Conservation (phyloP, 2,113 vertebrate genomes). For the Geococcyx californianus region DNA sequence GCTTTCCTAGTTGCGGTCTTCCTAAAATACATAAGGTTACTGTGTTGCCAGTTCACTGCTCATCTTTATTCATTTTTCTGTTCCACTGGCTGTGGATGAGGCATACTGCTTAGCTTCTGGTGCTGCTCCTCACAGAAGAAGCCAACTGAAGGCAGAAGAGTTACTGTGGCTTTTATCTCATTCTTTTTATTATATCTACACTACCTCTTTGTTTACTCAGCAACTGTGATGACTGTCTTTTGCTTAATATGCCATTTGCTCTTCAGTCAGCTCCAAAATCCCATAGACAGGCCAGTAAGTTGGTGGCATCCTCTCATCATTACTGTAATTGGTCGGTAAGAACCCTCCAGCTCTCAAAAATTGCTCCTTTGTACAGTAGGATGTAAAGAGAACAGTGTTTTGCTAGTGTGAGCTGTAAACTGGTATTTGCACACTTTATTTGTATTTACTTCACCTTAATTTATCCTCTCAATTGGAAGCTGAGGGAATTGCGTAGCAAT, state of each 20-base stretch:
- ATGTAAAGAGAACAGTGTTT: not conserved
- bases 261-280: not conserved
- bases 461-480: not conserved
- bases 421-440: constrained; percentile 26
- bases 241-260: not conserved
- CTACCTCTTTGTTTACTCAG: not conserved
- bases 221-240: not conserved
- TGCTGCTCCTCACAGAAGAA: not conserved
- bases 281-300: not conserved
- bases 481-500: constrained; percentile 16
- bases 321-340: not conserved
- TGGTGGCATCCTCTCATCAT: not conserved
- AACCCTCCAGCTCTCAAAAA: not conserved
- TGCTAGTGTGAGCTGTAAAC: not conserved
- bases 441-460: not conserved
- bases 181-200: not conserved
- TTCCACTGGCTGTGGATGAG: not conserved
- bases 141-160: not conserved
- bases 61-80: not conserved
- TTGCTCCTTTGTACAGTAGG: not conserved
- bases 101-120: not conserved
- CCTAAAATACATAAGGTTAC: not conserved
- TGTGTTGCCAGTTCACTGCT: not conserved
- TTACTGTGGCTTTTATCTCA: not conserved
- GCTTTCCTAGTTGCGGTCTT: not conserved